Evolutionary conservation across 2,797 vertebrate species (phyloP).

Genomic region (Hephaestus fuliginosus): DNA sequence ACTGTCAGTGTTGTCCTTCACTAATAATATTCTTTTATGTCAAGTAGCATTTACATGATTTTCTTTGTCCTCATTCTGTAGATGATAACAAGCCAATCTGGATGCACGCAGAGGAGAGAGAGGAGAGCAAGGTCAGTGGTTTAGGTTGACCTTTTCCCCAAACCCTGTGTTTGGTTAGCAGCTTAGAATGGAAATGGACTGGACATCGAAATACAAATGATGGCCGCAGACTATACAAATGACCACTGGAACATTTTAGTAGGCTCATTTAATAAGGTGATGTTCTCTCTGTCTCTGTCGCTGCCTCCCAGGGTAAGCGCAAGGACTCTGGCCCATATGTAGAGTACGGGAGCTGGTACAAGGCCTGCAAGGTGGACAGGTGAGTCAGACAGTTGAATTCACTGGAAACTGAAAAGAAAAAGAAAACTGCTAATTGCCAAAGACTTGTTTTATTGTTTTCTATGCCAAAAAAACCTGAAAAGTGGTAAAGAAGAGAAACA

Average conservation of each 20-base stretch:
- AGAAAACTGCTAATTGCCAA: background rate
- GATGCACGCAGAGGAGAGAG: constrained; percentile 94
- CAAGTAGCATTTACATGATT: background rate
- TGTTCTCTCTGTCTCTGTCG: background rate
- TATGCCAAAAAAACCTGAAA: background rate
- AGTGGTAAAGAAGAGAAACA: background rate
- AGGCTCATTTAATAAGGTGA: background rate
- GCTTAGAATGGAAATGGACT: background rate
- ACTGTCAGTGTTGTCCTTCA: background rate
- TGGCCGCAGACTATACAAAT: background rate
- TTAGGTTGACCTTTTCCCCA: background rate
- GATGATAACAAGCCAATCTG: constrained; percentile 95
- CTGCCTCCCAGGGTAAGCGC: constrained; percentile 82
- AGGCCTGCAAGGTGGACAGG: constrained; percentile 95
- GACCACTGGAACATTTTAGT: background rate
- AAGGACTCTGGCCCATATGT: constrained; percentile 86
- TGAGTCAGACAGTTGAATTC: constrained; percentile 59
- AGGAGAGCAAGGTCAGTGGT: constrained; percentile 90
- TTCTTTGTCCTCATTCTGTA: constrained; percentile 51
- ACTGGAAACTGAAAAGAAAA: background rate
- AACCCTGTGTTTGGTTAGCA: background rate
- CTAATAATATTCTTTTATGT: background rate
- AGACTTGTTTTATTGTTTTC: background rate
- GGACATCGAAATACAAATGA: background rate
- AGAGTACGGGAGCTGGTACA: constrained; percentile 94